Evolutionary conservation across 2,888 invertebrate genomes (phyloP).

Genomic region (Ditylenchus weischeri): DNA sequence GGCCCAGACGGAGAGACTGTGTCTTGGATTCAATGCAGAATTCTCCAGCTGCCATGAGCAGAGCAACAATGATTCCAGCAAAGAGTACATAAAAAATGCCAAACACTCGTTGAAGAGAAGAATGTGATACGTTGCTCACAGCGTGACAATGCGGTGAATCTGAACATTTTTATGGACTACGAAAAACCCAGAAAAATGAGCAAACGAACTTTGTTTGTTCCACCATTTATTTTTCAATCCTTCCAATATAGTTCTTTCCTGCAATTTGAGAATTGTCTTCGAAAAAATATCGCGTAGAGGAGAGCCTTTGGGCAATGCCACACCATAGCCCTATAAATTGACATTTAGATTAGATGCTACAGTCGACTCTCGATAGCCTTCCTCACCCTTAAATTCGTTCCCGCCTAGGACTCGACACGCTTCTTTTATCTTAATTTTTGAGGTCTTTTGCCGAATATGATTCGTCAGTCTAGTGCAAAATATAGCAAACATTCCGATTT

Average conservation of each 20-base stretch:
- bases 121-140: conserved; percentile 22
- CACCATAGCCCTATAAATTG: conserved; percentile 57
- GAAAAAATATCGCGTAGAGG: conserved; percentile 54
- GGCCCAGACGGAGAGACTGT: conserved; percentile 22
- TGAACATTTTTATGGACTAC: conserved; percentile 4
- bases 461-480: too few relatives aligned
- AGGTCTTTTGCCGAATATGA: too few relatives aligned
- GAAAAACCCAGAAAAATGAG: too few relatives aligned
- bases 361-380: too few relatives aligned
- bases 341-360: neutral
- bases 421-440: too few relatives aligned
- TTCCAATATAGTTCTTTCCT: conserved; percentile 55
- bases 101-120: conserved; percentile 37
- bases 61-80: conserved; percentile 49
- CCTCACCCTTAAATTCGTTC: too few relatives aligned
- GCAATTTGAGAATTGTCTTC: conserved; percentile 57
- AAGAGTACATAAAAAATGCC: conserved; percentile 55
- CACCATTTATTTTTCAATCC: conserved; percentile 58
- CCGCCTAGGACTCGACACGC: too few relatives aligned
- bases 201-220: conserved; percentile 29
- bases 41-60: conserved; percentile 46
- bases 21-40: conserved; percentile 46
- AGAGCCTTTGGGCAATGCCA: conserved; percentile 57
- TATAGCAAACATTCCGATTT: too few relatives aligned
- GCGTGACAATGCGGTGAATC: conserved; percentile 28